phyloP scores from a whole-genome alignment of 2,888 invertebrate species.

The Octonoba sinensis region DNA sequence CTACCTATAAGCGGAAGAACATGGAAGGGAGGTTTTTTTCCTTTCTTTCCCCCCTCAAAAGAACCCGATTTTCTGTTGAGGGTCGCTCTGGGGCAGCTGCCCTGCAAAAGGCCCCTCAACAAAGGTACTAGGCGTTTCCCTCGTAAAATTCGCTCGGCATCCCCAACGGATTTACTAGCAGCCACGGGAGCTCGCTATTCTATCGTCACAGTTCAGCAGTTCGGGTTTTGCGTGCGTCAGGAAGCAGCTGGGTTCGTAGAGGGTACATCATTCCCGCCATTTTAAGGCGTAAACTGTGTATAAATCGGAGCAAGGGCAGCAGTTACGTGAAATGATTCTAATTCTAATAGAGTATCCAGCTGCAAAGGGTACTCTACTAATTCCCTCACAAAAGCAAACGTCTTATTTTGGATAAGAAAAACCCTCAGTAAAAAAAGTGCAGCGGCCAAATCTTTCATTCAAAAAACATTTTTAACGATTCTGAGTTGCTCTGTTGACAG shows the following conservation, averaged over 20 bases:
- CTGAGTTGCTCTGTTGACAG: too few species aligned
- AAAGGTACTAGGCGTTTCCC: conserved; percentile 23
- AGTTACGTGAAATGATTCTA: neutral
- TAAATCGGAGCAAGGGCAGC: conserved; percentile 1
- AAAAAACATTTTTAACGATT: too few species aligned
- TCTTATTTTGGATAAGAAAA: too few species aligned
- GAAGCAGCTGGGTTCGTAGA: conserved; percentile 35
- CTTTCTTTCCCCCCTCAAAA: too few species aligned
- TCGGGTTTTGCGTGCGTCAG: conserved; percentile 13
- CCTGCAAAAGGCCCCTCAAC: conserved; percentile 22
- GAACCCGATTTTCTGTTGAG: too few species aligned
- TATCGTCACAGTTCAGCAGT: conserved; percentile 55
- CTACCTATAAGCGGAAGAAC: too few species aligned
- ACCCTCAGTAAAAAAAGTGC: too few species aligned
- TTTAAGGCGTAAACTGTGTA: conserved; percentile 15
- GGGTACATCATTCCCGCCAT: conserved; percentile 32
- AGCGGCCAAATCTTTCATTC: too few species aligned
- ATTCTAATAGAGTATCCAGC: too few species aligned
- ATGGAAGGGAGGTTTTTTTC: too few species aligned
- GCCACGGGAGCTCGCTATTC: conserved; percentile 21
- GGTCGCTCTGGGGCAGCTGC: conserved; percentile 26
- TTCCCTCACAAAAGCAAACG: too few species aligned
- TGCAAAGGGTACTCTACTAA: too few species aligned
- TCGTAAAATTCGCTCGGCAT: neutral
- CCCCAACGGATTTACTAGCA: conserved; percentile 40